Base-by-base conservation (phyloP, 1,140 invertebrate species). In the Melitaea cinxia region DNA sequence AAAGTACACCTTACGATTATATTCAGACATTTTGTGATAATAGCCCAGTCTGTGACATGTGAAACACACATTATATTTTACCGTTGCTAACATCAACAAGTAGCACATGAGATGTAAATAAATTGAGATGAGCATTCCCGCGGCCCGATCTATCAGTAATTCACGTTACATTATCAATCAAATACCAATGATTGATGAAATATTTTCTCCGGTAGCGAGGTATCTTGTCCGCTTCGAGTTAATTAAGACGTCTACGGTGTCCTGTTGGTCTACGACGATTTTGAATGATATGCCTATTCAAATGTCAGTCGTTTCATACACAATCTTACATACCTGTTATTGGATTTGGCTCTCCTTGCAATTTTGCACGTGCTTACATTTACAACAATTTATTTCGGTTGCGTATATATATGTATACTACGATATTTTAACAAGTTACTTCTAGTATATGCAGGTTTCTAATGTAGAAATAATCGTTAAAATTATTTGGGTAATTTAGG, bases 91-190 rank as follows among this genome's bases (percentile, higher is more conserved):
- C 75, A 85, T 85, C 85, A 88, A 86, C 85, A 90, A 88, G 85
- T 90, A 77, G 78, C 82, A 86, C 80, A 82, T 86, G 82, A 88
- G 78, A 87, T 88, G 81, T 87, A 90, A 88, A 88, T 88, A 88
- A 88, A 90, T 88, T 81, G 85, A 88, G 80, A 81, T 71, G 80
- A 81, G 75, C 78, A 79, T 83, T 82, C 82, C 78, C 75, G 78
- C 77, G 73, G 70, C 63, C 67, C 72, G 73, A 86, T 86, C 77
- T 82, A 90, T 90, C 85, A 88, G 85, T 88, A 90, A 88, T 88
- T 88, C 88, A 90, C 85, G 75, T 82, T 74, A 78, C 78, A 82
- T 85, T 88, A 90, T 90, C 88, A 90, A 90, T 90, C 88, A 89
- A 85, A 70, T 74, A 70, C 69, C 55, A 59, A 89, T 90, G 88